Evolutionary conservation across 2,888 invertebrate genomes (phyloP).

Genomic region (Boloria euphrosyne): DNA sequence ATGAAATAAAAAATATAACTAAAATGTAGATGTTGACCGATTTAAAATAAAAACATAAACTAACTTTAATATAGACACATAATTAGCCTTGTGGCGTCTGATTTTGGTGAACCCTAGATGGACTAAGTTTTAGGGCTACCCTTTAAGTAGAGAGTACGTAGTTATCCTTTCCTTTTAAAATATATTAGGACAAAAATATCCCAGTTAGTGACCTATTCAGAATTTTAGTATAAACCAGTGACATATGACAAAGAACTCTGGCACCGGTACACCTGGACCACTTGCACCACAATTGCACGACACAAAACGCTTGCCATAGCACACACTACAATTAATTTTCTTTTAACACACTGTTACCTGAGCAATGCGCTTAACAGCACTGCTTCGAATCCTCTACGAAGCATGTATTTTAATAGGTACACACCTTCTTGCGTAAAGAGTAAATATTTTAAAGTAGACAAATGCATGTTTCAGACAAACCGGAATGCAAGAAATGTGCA

Average conservation of each 20-base stretch:
- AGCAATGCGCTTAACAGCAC: conserved; percentile 72
- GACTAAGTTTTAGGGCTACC: conserved; percentile 35
- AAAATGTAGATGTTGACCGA: background rate
- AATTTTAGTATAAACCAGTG: conserved; percentile 29
- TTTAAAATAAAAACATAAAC: conserved; percentile 5
- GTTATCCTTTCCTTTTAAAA: conserved; percentile 29
- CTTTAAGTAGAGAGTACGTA: conserved; percentile 27
- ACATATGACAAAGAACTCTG: conserved; percentile 30
- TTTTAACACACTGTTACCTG: conserved; percentile 60
- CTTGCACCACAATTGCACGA: conserved; percentile 47
- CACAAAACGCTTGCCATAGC: conserved; percentile 50
- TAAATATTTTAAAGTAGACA: conserved; percentile 6
- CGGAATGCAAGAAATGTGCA: conserved; percentile 95
- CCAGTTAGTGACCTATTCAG: conserved; percentile 24
- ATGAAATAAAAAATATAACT: conserved; percentile 6
- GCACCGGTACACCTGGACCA: conserved; percentile 33
- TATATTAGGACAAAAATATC: conserved; percentile 21
- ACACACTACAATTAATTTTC: conserved; percentile 62
- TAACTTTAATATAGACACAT: conserved; percentile 30
- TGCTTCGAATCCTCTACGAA: conserved; percentile 64
- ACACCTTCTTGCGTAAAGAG: background rate
- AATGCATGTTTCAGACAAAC: conserved; percentile 88
- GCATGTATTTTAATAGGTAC: conserved; percentile 53
- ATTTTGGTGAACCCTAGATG: conserved; percentile 42
- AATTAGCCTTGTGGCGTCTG: conserved; percentile 36